A percentile compares a stretch with the other conserved stretches of the same genome.
Evolutionary conservation across 2,888 invertebrate genomes (phyloP).

Genomic region (Empis livida): DNA sequence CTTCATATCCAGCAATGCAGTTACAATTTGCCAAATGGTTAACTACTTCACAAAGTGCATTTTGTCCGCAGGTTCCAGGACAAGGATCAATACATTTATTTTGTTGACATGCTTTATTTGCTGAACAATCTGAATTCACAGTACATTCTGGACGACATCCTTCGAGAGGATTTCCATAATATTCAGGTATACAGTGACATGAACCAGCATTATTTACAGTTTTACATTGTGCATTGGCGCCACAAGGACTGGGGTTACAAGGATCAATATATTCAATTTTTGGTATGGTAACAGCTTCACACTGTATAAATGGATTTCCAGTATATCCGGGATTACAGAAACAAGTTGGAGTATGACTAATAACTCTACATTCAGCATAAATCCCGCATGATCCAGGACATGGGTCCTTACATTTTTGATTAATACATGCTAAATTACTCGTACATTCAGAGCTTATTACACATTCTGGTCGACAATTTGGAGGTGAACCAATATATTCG

Average conservation of each 20-base stretch:
- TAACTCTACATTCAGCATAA: constrained; percentile 60
- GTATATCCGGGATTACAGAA: constrained; percentile 51
- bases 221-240: constrained; percentile 58
- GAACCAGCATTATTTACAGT: constrained; percentile 49
- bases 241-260: constrained; percentile 49
- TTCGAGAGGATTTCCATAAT: constrained; percentile 66
- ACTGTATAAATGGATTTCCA: constrained; percentile 66
- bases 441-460: constrained; percentile 62
- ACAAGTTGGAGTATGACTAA: constrained; percentile 63
- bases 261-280: constrained; percentile 40
- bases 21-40: constrained; percentile 58
- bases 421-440: constrained; percentile 55
- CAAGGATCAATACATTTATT: constrained; percentile 70
- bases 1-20: constrained; percentile 57
- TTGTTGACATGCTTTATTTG: constrained; percentile 56
- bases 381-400: constrained; percentile 57
- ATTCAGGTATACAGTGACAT: constrained; percentile 58
- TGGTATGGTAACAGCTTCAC: constrained; percentile 33
- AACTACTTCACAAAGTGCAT: constrained; percentile 58
- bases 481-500: constrained; percentile 55
- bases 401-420: constrained; percentile 63
- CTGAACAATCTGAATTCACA: constrained; percentile 57
- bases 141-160: constrained; percentile 64
- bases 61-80: constrained; percentile 62
- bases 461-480: constrained; percentile 69